Base-by-base conservation (phyloP, 2,888 invertebrate genomes). In the Kryphioiulus occultus region DNA sequence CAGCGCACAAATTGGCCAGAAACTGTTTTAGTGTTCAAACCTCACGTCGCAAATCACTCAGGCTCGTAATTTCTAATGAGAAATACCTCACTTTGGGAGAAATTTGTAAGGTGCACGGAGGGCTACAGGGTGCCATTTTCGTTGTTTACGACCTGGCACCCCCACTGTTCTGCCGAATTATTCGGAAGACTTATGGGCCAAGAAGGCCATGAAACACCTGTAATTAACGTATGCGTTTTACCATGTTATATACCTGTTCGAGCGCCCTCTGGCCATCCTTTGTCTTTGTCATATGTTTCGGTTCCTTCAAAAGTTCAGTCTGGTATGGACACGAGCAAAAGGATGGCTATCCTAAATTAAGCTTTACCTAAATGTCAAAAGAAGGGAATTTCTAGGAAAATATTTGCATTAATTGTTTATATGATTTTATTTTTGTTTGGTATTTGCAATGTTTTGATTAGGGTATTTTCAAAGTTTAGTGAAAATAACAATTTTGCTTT, bases 11-110 rank as follows among this genome's bases (percentile, higher is more conserved):
- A 59, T 59, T 59, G 59, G 59, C n/a, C n/a, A 7, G 59, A 59
- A 59, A 59, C 59, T 59, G 59, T 59, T 59, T 59, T 59, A 59
- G 59, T n/a, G 59, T n/a, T n/a, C n/a, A n/a, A 59, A 59, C n/a
- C 59, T n/a, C 59, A 59, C 59, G 59, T 59, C 59, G 59, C 59
- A 59, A 59, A 59, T 59, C 59, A 59, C 59, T 9, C 22, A 22
- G 22, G 59, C 59, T 59, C 22, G 59, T 59, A 59, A 59, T 59
- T 59, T 59, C 22, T 59, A 59, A 59, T 59, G n/a, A 59, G 59
- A 59, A 59, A 59, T 22, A 10, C 22, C n/a, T 59, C 59, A 22
- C n/a, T 59, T 59, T 47, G 10, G 17, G n/a, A 59, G 59, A 59
- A n/a, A n/a, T 59, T 59, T 59, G 59, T 22, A 22, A 59, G 19